phyloP scores from a whole-genome alignment of 2,113 vertebrate genomes.

The Psophia crepitans region DNA sequence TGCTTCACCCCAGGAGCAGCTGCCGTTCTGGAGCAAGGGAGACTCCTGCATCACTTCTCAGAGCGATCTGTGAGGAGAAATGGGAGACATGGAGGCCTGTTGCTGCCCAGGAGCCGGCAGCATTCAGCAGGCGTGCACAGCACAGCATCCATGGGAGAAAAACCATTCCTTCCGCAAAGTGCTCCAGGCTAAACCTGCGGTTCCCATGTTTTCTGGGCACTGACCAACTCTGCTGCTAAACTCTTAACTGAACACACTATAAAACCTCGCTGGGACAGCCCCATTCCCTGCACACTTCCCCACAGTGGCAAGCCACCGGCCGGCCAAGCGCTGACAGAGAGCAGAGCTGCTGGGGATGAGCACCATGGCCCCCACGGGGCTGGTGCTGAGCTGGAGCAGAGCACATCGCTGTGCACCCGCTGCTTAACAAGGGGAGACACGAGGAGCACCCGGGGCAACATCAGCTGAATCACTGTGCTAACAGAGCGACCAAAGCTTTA shows the following conservation, averaged over 20 bases:
- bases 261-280: not conserved
- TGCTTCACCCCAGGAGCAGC: not conserved
- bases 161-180: not conserved
- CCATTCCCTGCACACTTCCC: not conserved
- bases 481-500: not conserved
- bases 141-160: not conserved
- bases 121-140: fast-evolving
- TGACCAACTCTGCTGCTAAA: not conserved
- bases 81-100: not conserved
- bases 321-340: not conserved
- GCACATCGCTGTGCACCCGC: fast-evolving
- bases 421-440: not conserved
- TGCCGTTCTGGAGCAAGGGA: not conserved
- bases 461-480: not conserved
- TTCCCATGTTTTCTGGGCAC: not conserved
- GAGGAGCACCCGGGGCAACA: not conserved
- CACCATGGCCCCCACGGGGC: not conserved
- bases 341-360: not conserved
- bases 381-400: not conserved
- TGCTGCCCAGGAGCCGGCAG: not conserved
- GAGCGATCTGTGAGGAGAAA: not conserved
- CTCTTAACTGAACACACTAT: fast-evolving
- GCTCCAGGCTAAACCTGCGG: not conserved
- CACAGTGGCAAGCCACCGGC: fast-evolving
- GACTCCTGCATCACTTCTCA: fast-evolving